Conservation (phyloP, 1,140 invertebrate genomes). For the Plutomurus gul region DNA sequence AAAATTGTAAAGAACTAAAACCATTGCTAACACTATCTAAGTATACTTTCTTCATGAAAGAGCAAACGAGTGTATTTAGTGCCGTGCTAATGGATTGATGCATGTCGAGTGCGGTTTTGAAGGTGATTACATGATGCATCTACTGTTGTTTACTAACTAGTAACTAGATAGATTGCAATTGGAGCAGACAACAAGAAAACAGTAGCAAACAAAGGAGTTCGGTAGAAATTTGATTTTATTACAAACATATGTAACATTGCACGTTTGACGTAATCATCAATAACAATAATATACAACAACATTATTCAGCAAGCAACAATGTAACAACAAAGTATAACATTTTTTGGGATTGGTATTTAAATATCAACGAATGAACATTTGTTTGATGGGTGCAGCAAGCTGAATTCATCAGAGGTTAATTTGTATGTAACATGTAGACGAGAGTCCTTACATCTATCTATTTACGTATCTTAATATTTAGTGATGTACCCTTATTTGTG, state of each 20-base stretch:
- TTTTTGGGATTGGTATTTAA: slow-evolving; percentile 23
- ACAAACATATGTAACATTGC: slow-evolving; percentile 23
- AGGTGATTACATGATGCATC: too few relatives aligned
- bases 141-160: too few relatives aligned
- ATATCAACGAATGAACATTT: slow-evolving; percentile 17
- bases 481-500: neutral
- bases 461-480: neutral
- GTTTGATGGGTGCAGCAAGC: slow-evolving; percentile 6
- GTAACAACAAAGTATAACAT: slow-evolving; percentile 18
- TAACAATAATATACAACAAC: slow-evolving; percentile 10
- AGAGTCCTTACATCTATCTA: too few relatives aligned
- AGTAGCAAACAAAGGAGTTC: neutral
- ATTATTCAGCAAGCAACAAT: neutral
- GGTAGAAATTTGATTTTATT: slow-evolving; percentile 10
- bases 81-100: too few relatives aligned
- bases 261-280: slow-evolving; percentile 1
- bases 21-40: too few relatives aligned
- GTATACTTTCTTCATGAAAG: too few relatives aligned
- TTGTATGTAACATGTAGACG: neutral
- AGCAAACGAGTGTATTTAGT: too few relatives aligned
- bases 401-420: slow-evolving; percentile 4
- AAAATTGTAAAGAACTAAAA: too few relatives aligned
- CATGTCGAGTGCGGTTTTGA: too few relatives aligned
- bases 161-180: too few relatives aligned
- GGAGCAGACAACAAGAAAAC: too few relatives aligned